Conservation (phyloP, 2,113 vertebrate species). For the Poeciliopsis retropinna region DNA sequence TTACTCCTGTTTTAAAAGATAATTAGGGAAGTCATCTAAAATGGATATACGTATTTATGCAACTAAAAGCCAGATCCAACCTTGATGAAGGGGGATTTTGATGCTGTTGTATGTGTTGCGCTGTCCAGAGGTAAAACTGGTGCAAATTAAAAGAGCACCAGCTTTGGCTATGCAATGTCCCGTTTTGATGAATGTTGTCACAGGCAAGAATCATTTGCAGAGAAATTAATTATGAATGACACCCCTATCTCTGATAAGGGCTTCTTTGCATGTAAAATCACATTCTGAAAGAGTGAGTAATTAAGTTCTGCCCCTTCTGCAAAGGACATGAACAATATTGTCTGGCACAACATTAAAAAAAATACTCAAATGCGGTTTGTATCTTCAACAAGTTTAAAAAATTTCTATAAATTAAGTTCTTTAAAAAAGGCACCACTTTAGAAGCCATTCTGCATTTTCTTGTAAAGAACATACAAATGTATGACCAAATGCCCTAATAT, state of each 20-base stretch:
- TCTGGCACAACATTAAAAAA: background rate
- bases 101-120: slow-evolving; percentile 18
- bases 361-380: too few species aligned
- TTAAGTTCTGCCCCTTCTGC: background rate
- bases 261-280: background rate
- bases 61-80: slow-evolving; percentile 36
- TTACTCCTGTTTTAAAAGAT: slow-evolving; percentile 60
- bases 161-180: slow-evolving; percentile 13
- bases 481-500: too few species aligned
- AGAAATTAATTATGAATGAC: background rate
- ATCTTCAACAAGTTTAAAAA: too few species aligned
- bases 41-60: slow-evolving; percentile 45
- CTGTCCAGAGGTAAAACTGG: slow-evolving; percentile 35
- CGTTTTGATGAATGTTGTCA: slow-evolving; percentile 1
- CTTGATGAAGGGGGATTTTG: slow-evolving; percentile 34
- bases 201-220: background rate
- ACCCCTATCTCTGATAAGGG: background rate
- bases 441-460: too few species aligned
- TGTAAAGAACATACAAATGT: too few species aligned
- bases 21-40: slow-evolving; percentile 67
- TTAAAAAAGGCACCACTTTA: too few species aligned
- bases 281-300: background rate
- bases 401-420: too few species aligned
- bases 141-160: slow-evolving; percentile 41
- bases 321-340: background rate